These are phyloP conservation scores for Avahi laniger DNA, from an alignment of 2,797 vertebrate species.

Conservation along the genomic window DNA sequence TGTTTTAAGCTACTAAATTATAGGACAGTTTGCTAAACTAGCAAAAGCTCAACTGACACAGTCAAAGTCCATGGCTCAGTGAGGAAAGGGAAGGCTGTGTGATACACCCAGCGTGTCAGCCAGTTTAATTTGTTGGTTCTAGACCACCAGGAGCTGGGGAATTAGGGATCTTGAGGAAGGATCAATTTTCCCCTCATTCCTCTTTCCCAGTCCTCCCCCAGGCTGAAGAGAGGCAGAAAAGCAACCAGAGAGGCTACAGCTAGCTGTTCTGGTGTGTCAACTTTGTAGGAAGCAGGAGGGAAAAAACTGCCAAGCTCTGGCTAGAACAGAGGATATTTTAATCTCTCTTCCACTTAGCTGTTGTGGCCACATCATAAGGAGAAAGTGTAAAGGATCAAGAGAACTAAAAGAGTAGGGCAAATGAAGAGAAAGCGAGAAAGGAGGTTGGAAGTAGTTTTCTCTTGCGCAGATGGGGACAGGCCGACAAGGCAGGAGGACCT, in stretches of 20 bases:
- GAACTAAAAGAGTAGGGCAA: neutral
- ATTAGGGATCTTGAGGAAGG: neutral
- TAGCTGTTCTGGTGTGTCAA: neutral
- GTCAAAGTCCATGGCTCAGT: neutral
- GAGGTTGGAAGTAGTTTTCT: neutral
- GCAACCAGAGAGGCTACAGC: neutral
- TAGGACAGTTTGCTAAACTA: neutral
- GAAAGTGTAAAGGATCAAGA: accelerated
- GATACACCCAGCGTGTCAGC: accelerated
- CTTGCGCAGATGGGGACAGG: too few species aligned
- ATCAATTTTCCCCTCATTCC: too few species aligned
- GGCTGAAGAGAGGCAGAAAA: neutral
- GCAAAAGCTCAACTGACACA: neutral
- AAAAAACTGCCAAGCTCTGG: neutral
- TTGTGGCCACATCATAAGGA: neutral
- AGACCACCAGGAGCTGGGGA: neutral
- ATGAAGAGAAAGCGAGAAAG: neutral
- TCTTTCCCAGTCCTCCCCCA: neutral
- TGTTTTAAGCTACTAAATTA: neutral
- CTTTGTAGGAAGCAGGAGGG: neutral
- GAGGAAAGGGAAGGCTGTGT: neutral
- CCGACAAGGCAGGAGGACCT: neutral
- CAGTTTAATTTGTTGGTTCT: neutral
- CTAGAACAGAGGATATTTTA: accelerated
- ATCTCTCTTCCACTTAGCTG: neutral